Evolutionary conservation across 2,113 vertebrate species (phyloP).

Genomic region (Rhombomys opimus): DNA sequence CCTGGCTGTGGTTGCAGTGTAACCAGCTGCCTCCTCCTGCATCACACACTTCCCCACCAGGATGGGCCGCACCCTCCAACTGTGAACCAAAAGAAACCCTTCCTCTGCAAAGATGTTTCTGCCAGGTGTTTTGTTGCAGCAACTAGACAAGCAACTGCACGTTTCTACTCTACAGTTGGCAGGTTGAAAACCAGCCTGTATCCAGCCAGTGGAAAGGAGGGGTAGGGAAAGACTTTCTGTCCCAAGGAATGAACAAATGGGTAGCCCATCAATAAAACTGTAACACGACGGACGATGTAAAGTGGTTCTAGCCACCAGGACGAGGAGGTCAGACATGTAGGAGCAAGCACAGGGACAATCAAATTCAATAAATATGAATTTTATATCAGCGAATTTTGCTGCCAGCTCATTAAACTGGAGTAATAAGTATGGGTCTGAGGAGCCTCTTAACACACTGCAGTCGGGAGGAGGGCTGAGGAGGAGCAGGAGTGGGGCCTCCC

Average conservation of each 20-base stretch:
- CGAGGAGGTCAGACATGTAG: constrained; percentile 22
- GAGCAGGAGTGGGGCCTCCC: neutral
- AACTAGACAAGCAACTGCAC: neutral
- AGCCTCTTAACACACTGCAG: constrained; percentile 37
- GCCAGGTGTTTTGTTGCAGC: neutral
- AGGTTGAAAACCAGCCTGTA: neutral
- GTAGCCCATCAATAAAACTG: neutral
- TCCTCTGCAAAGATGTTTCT: neutral
- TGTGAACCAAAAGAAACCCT: neutral
- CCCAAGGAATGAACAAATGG: neutral
- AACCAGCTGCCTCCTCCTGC: neutral
- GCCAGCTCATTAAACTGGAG: constrained; percentile 64
- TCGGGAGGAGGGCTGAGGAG: neutral
- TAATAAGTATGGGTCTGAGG: constrained; percentile 48
- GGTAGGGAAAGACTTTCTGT: neutral
- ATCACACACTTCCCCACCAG: neutral
- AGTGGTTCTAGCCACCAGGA: neutral
- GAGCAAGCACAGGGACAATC: constrained; percentile 19
- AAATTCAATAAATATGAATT: constrained; percentile 74
- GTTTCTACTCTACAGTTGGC: neutral
- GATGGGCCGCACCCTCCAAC: neutral
- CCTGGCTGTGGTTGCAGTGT: neutral
- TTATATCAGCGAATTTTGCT: constrained; percentile 66
- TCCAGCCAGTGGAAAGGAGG: neutral
- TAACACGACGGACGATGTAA: neutral